A percentile compares a stretch with the other conserved stretches of the same genome.
These are phyloP conservation scores for Turritopsis dohrnii DNA, from an alignment of 30 jellyfish, hydroid and myxozoan species.

Conservation along the genomic window DNA sequence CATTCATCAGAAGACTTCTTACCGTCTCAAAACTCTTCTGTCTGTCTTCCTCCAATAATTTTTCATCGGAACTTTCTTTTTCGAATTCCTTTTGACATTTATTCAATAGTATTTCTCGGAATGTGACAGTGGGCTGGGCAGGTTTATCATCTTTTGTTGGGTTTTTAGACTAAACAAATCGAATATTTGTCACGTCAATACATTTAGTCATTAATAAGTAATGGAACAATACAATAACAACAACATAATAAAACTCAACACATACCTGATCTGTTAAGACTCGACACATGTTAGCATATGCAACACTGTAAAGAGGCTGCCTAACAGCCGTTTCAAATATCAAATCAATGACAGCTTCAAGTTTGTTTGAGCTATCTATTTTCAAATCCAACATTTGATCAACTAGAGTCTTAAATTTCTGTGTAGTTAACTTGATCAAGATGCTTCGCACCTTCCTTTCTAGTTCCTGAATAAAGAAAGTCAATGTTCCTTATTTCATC, in stretches of 20 bases:
- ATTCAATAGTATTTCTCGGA: conserved; percentile 53
- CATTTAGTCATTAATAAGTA: no score
- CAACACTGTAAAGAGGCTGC: conserved; percentile 86
- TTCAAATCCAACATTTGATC: conserved; percentile 62
- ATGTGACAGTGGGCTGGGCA: conserved; percentile 8
- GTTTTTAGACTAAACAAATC: background rate
- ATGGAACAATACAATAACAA: background rate
- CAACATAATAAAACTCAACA: background rate
- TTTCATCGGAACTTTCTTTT: conserved; percentile 75
- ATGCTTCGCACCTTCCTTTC: conserved; percentile 62
- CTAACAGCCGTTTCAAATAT: conserved; percentile 85
- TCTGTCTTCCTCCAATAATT: conserved; percentile 57
- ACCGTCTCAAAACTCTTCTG: conserved; percentile 72
- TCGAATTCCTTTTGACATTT: conserved; percentile 82
- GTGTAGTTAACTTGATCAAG: conserved; percentile 86
- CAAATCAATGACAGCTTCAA: conserved; percentile 70
- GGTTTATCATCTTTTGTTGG: background rate
- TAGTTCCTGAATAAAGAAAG: conserved; percentile 48
- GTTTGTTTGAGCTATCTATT: conserved; percentile 43
- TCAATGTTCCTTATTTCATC: background rate
- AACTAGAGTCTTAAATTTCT: conserved; percentile 69
- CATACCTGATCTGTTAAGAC: conserved; percentile 54
- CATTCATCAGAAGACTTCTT: background rate
- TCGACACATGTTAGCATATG: conserved; percentile 84
- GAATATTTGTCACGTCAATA: no score